A percentile compares a stretch with the other conserved stretches of the same genome.
These are phyloP conservation scores for Reticulitermes speratus DNA, from an alignment of 1,140 invertebrate genomes.

Conservation along the genomic window DNA sequence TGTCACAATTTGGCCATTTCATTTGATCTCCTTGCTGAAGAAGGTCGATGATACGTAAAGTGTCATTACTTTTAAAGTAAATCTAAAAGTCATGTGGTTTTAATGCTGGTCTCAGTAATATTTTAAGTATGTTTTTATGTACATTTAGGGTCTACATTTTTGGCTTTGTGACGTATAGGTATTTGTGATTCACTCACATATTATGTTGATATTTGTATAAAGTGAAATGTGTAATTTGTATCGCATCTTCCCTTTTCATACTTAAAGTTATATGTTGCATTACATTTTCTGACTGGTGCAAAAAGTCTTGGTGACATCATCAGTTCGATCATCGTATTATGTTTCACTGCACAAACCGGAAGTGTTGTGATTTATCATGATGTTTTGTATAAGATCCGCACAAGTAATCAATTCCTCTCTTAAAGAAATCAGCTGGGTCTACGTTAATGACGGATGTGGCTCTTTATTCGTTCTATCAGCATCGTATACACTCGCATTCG, in stretches of 20 bases:
- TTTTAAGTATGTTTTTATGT: slow-evolving; percentile 14
- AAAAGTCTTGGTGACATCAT: not conserved
- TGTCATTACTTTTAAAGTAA: not conserved
- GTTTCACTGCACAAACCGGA: too few species aligned
- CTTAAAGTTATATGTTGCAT: not conserved
- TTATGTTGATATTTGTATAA: not conserved
- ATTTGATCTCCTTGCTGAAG: not conserved
- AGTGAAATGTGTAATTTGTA: not conserved
- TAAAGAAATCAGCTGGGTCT: too few species aligned
- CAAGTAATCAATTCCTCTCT: too few species aligned
- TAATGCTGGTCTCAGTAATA: not conserved
- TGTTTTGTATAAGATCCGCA: too few species aligned
- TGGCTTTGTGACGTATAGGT: not conserved
- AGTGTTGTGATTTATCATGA: too few species aligned
- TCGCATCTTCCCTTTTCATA: not conserved
- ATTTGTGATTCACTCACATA: not conserved
- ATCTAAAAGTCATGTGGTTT: not conserved
- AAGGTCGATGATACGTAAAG: not conserved
- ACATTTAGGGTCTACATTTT: not conserved
- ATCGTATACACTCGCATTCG: too few species aligned
- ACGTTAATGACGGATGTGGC: too few species aligned
- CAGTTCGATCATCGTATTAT: too few species aligned
- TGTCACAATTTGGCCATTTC: slow-evolving; percentile 7
- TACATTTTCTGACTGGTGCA: not conserved
- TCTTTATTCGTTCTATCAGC: too few species aligned